Percentiles rank a stretch among this genome's conserved stretches.
These are phyloP conservation scores for Agonopterix alstromeriana DNA, from an alignment of 2,888 invertebrate genomes.

Conservation along the genomic window DNA sequence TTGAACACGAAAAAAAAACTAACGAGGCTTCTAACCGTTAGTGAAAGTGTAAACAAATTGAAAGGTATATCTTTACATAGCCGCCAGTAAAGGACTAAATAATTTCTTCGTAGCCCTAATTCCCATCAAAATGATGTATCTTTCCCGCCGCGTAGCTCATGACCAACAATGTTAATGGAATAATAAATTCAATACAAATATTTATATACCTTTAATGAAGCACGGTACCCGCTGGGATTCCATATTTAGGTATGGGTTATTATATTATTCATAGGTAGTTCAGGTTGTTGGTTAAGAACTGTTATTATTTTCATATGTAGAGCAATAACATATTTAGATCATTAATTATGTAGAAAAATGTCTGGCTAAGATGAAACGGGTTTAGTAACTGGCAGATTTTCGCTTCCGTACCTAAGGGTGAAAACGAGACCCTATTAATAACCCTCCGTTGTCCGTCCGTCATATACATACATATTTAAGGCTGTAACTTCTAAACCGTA, in stretches of 20 bases:
- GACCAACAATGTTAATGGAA: slow-evolving; percentile 18
- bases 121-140: slow-evolving; percentile 20
- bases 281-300: neutral
- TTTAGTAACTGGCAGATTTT: no score
- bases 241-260: neutral
- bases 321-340: neutral
- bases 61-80: neutral
- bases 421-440: no score
- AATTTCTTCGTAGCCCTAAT: no score
- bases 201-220: slow-evolving; percentile 13
- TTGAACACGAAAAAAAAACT: no score
- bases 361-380: no score
- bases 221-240: neutral
- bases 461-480: no score
- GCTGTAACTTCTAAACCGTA: no score
- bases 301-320: neutral
- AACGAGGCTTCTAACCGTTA: no score
- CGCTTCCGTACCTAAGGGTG: no score
- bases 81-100: neutral
- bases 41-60: no score
- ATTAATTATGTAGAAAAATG: no score
- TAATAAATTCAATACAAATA: slow-evolving; percentile 24
- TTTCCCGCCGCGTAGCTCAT: slow-evolving; percentile 7
- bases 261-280: neutral
- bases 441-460: no score